Evolutionary conservation across 2,797 vertebrate species (phyloP), one percentile per base, ranked within the genome.

Genomic region (Chelonia mydas): DNA sequence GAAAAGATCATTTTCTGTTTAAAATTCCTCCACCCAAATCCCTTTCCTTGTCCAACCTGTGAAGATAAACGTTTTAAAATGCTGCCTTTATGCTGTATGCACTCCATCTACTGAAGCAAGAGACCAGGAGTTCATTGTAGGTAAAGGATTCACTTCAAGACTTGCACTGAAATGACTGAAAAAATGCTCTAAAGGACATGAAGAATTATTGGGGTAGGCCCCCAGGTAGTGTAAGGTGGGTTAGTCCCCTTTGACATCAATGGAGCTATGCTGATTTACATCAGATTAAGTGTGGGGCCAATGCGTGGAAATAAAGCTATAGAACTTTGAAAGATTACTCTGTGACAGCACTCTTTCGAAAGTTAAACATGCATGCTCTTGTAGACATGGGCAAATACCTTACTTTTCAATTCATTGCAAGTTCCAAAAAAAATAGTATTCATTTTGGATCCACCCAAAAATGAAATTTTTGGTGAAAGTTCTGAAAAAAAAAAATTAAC

Each of bases 91-190:
- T 68, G 65, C 17, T 68, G 17, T 37, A 21, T 45, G 15, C 17
- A 51, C 49, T 94, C 37, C 27, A 84, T 84, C 94, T 83, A 83
- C 59, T 91, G 82, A 82, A 45, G 28, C 3, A 86, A 78, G n/a
- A 90, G 82, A 53, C 83, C n/a, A 55, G 83, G 87, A 88, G 53
- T 88, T 92, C 0, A 0, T 49, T 78, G 33, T 68, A 90, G 87
- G 80, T 54, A 12, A 4, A 61, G 87, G 59, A 0, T 0, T 28
- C 3, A 2, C n/a, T 78, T 80, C 65, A 74, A 0, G 86, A 97
- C 54, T 84, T 81, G 33, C 80, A 90, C 93, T 93, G 94, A 96
- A 92, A 59, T 47, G 72, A 74, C 51, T 54, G 82, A 86, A 27
- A 65, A 54, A 92, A 86, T 93, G 41, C 57, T 59, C 57, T 31